Conservation (phyloP, 2,888 invertebrate genomes). For the Heliconius erato region DNA sequence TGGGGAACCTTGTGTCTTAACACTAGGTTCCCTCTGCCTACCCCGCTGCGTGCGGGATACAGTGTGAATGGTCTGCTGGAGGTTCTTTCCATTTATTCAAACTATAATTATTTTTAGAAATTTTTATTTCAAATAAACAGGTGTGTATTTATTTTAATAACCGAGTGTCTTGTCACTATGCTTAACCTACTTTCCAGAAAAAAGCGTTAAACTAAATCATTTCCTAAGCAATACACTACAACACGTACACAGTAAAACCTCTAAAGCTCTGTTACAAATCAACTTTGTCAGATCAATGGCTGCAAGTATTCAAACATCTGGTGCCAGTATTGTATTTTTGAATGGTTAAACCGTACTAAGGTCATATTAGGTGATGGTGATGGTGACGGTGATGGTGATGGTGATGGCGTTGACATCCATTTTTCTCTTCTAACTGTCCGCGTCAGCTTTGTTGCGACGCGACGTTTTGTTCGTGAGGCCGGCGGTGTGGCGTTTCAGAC, state of each 20-base stretch:
- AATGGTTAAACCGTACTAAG: conserved; percentile 57
- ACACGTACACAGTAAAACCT: neutral
- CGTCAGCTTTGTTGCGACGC: conserved; percentile 66
- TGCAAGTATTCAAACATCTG: conserved; percentile 45
- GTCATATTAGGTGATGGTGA: conserved; percentile 58
- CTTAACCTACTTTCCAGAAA: neutral
- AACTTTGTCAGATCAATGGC: conserved; percentile 31
- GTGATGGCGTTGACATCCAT: conserved; percentile 69
- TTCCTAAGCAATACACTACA: neutral
- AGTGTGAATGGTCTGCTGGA: too few relatives aligned
- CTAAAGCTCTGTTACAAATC: neutral
- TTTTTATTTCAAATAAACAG: too few relatives aligned
- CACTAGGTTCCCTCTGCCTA: too few relatives aligned
- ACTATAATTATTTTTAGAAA: too few relatives aligned
- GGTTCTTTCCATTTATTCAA: too few relatives aligned
- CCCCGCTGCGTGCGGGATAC: too few relatives aligned
- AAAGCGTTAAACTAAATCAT: neutral
- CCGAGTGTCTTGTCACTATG: neutral
- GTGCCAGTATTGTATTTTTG: conserved; percentile 46
- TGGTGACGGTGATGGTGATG: conserved; percentile 40
- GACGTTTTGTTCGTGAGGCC: conserved; percentile 52
- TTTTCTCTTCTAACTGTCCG: conserved; percentile 76
- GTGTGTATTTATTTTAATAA: too few relatives aligned
- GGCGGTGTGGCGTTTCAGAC: conserved; percentile 45
- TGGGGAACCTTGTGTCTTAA: too few relatives aligned